Base-by-base conservation (phyloP, 2,113 vertebrate genomes). In the Tachycineta bicolor region DNA sequence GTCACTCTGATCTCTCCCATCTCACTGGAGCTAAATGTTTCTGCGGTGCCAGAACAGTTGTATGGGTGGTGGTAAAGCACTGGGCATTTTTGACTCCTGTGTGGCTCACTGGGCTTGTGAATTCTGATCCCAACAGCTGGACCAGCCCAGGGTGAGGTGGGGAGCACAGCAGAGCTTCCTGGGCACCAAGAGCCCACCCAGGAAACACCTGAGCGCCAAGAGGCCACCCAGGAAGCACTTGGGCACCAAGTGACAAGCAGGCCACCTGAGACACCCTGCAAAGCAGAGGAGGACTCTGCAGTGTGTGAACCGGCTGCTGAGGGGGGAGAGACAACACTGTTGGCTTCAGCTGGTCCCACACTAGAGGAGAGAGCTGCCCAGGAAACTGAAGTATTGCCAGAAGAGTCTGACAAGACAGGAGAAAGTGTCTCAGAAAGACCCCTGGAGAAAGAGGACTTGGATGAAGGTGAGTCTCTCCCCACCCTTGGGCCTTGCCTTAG, bases 51-150 rank as follows among this genome's bases (percentile, higher is more conserved):
- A 87, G 29, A 53, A 26, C 10, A 94, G 33, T 53, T 89, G 74
- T 58, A 19, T 14, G 53, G 44, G 50, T 87, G 26, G 20, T 94
- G 55, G 16, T 59, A 74, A 89, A 90, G 29, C 55, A 22, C 14
- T 43, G 37, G 49, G 12, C 62, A 23, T 63, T 92, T n/a, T 49
- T 56, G 34, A 44, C 17, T 65, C 60, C 55, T 86, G 4, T 31
- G 44, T 41, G 46, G 28, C 19, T 55, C 43, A 29, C 28, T 94
- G 83, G 74, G 59, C 43, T 86, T 70, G 6, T 90, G 68, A 88
- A 76, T 52, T 92, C 76, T 83, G 46, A 88, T 90, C 29, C 68
- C 68, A 93, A 76, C 92, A 97, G 96, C 39, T 74, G 59, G 34
- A 26, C 37, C 71, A 88, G 55, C 63, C 50, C 91, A 74, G 20